Conservation (phyloP, 2,888 invertebrate genomes). For the Harmothoe impar region DNA sequence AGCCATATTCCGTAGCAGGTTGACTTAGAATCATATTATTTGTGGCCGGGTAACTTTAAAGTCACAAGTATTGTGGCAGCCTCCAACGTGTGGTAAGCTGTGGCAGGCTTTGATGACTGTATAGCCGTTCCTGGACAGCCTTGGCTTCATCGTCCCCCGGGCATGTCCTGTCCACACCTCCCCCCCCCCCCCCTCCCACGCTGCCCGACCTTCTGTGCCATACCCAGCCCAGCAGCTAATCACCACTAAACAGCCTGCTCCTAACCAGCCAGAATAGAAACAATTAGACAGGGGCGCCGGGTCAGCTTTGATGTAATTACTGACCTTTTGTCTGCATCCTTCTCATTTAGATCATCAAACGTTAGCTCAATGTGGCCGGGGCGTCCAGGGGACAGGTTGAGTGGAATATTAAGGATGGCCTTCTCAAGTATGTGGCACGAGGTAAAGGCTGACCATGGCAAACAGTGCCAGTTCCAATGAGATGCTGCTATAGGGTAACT, state of each 20-base stretch:
- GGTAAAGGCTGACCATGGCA: no score
- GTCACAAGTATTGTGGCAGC: no score
- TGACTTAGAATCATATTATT: no score
- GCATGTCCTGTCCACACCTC: neutral
- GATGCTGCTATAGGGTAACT: no score
- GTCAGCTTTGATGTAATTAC: conserved; percentile 33
- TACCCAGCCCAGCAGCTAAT: neutral
- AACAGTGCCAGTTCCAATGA: no score
- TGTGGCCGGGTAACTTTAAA: no score
- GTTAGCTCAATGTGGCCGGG: neutral
- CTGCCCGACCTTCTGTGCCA: conserved; percentile 2
- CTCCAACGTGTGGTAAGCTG: no score
- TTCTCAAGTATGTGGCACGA: neutral
- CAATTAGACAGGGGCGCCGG: neutral
- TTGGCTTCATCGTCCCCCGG: neutral
- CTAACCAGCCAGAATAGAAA: conserved; percentile 15
- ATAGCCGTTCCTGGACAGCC: no score
- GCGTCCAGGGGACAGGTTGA: neutral
- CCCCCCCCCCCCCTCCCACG: no score
- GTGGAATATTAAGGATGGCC: conserved; percentile 6
- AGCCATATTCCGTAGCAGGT: no score
- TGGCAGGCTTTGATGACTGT: no score
- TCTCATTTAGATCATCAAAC: conserved; percentile 26
- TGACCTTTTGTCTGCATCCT: conserved; percentile 35
- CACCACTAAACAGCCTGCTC: neutral